Conservation (phyloP, 2,113 vertebrate species). For the Tor tambroides region DNA sequence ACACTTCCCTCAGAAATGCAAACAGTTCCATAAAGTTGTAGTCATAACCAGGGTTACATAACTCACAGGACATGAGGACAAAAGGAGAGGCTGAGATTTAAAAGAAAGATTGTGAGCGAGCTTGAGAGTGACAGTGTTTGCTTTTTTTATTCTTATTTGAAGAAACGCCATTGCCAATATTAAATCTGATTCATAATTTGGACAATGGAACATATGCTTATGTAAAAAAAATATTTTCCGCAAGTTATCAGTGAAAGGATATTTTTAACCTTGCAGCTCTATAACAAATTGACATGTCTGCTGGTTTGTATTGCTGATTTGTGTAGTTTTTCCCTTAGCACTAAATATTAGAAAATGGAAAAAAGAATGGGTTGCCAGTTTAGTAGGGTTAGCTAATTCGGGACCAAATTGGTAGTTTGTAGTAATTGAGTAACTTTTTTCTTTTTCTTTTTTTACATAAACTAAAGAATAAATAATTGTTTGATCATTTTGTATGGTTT, state of each 20-base stretch:
- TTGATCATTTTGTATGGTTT: neutral
- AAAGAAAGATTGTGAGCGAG: neutral
- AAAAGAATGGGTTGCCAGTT: neutral
- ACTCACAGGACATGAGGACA: conserved; percentile 58
- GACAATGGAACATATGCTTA: neutral
- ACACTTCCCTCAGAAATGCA: conserved; percentile 57
- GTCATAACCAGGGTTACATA: conserved; percentile 56
- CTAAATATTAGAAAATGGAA: neutral
- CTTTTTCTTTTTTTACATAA: too few species aligned
- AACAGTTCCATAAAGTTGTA: conserved; percentile 42
- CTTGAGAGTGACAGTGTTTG: neutral
- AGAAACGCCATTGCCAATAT: neutral
- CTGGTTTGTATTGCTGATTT: too few species aligned
- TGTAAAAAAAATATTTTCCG: neutral
- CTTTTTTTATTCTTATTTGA: neutral
- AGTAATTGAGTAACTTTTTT: too few species aligned
- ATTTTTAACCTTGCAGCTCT: neutral
- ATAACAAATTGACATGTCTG: neutral
- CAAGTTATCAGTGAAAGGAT: neutral
- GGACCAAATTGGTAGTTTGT: too few species aligned
- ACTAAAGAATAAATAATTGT: neutral
- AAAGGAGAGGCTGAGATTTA: conserved; percentile 15
- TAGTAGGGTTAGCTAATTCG: too few species aligned
- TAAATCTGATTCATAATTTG: neutral
- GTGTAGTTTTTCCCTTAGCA: neutral